Base-by-base conservation (phyloP, 2,888 invertebrate species). In the Pammene fasciana region DNA sequence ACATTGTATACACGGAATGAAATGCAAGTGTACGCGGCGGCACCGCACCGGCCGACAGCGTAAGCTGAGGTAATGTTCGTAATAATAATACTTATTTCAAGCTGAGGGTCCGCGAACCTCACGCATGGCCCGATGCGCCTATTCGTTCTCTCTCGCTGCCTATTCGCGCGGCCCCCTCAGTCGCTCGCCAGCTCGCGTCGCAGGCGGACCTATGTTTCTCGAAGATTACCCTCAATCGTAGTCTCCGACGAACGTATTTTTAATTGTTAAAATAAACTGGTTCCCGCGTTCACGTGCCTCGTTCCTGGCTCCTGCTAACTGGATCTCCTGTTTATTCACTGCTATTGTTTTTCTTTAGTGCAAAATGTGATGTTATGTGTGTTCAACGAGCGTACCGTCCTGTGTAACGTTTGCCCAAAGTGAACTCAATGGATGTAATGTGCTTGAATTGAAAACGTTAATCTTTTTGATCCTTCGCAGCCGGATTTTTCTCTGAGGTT, bases 301-400 rank as follows among this genome's bases (percentile, higher is more conserved):
- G 72, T 78, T 77, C 78, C 78, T 76, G 72, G 72, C 74, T 76
- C 77, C 75, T 75, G 73, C 76, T 75, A 82, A 84, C 85, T 84
- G 86, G 83, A 88, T 86, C 77, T 82, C 79, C 79, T 82, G 82
- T 83, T 82, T 77, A 79, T 78, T 73, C 75, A 72, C 74, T 73
- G 81, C 82, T 79, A 82, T 86, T 86, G 85, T 86, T 88, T 84
- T 82, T 81, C 80, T 82, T 84, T 80, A 79, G 91, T 91, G 91
- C 88, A 89, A 91, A 90, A 91, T 91, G 92, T 92, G 92, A 92
- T 88, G 86, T 88, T 88, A 82, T 90, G 88, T 88, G 87, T 91
- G 91, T 75, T 85, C 83, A 86, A 82, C 83, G 77, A 88, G 84
- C 87, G 86, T 85, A 74, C 85, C 83, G 84, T 82, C 84, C 86